Conservation (phyloP, 2,797 vertebrate species). For the Danio tinwini region DNA sequence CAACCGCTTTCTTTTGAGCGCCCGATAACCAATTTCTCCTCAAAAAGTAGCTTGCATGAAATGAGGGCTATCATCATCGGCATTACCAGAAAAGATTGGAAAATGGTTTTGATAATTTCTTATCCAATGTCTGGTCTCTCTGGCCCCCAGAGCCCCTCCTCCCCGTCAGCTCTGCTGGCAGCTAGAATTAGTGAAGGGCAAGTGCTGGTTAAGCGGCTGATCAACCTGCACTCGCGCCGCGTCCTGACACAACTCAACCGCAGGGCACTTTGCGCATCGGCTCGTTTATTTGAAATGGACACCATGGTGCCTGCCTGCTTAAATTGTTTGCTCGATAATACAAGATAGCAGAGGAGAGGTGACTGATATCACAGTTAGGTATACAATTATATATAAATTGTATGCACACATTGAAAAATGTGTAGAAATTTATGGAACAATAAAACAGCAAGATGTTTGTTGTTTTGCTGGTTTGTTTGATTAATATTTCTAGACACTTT, state of each 20-base stretch:
- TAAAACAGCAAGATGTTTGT: too few relatives aligned
- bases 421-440: too few relatives aligned
- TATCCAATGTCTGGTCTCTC: slow-evolving; percentile 65
- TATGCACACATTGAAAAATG: too few relatives aligned
- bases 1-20: slow-evolving; percentile 86
- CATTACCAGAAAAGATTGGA: slow-evolving; percentile 68
- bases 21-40: slow-evolving; percentile 91
- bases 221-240: slow-evolving; percentile 66
- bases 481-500: too few relatives aligned
- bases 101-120: slow-evolving; percentile 75
- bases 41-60: slow-evolving; percentile 81
- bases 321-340: not conserved
- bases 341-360: not conserved
- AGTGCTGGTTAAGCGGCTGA: slow-evolving; percentile 72
- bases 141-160: slow-evolving; percentile 20
- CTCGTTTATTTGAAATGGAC: not conserved
- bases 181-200: slow-evolving; percentile 64
- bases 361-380: not conserved
- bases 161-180: slow-evolving; percentile 45
- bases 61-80: slow-evolving; percentile 78
- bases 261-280: slow-evolving; percentile 39
- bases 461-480: too few relatives aligned
- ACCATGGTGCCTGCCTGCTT: not conserved
- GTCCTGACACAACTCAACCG: slow-evolving; percentile 63
- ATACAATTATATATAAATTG: too few relatives aligned